Base-by-base conservation (phyloP, 2,888 invertebrate species). In the Synergus umbraculus region DNA sequence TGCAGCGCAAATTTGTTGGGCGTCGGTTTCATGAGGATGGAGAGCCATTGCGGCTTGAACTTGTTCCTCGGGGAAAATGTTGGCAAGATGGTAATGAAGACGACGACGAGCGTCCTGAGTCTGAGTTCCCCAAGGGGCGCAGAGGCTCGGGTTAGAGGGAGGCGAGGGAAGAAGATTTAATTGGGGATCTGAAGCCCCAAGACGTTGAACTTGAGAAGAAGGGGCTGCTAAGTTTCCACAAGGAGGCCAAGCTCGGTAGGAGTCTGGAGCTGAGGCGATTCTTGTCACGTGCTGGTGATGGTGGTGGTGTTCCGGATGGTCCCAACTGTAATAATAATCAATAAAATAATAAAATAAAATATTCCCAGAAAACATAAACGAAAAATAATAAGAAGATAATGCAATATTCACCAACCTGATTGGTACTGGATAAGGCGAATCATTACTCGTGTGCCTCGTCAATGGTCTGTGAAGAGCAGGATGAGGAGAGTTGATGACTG, bases 11-110 rank as follows among this genome's bases (percentile, higher is more conserved):
- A 98, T 97, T 87, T 95, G 96, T 92, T 98, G 97, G 12, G 98
- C 96, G 92, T 98, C 96, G 41, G 96, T 97, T 91, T 98, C 98
- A 76, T 97, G 96, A 0, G 98, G 98, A 92, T 97, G 96, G 84
- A 96, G 93, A 83, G 96, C 95, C 97, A 99, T 97, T 0, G 97
- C 98, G 77, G 96, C 95, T 77, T 95, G 94, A n/a, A 98, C 98
- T 89, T 97, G 96, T 84, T 96, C 96, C 89, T 97, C 97, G 0
- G 98, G 97, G 92, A 99, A 99, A 80, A 98, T 95, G 78, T 96
- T 96, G n/a, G 97, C 95, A 83, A 99, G 93, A 92, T 98, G 97
- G 92, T 96, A 98, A 91, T 97, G 97, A 89, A 98, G 93, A 85
- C 95, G 95, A 44, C 96, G 94, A 0, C 97, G 94, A 29, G 96